A percentile compares a stretch with the other conserved stretches of the same genome.
Conservation (phyloP, 2,797 vertebrate genomes). For the Sebastes goodei region DNA sequence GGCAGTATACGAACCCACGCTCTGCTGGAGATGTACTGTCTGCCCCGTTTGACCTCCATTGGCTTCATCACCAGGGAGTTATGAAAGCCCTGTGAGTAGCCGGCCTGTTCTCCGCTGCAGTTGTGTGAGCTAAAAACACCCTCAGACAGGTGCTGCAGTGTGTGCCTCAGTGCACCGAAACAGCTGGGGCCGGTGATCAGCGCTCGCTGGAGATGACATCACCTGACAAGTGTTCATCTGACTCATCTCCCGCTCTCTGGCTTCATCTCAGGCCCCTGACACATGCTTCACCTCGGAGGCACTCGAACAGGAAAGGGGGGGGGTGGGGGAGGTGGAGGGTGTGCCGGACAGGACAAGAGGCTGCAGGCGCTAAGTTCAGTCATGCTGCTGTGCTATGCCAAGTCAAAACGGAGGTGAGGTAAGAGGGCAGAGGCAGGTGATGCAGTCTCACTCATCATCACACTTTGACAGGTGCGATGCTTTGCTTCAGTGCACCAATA, state of each 20-base stretch:
- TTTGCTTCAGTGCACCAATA: conserved; percentile 49
- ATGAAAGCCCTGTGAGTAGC: conserved; percentile 58
- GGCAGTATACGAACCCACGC: conserved; percentile 15
- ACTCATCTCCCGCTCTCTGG: conserved; percentile 71
- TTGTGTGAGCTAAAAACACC: conserved; percentile 60
- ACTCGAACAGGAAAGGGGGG: conserved; percentile 9
- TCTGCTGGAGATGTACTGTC: conserved; percentile 38
- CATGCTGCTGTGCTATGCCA: conserved; percentile 26
- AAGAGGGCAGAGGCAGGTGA: conserved; percentile 54
- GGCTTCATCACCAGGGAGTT: conserved; percentile 59
- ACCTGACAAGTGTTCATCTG: conserved; percentile 81
- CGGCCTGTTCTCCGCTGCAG: conserved; percentile 43
- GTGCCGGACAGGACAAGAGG: conserved; percentile 23
- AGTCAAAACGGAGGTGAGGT: conserved; percentile 49
- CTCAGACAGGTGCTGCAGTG: conserved; percentile 74
- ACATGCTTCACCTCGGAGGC: conserved; percentile 64
- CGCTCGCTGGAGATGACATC: conserved; percentile 80
- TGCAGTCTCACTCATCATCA: conserved; percentile 53
- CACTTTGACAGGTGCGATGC: conserved; percentile 50
- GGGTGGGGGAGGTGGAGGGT: not conserved
- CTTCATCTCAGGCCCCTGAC: conserved; percentile 57
- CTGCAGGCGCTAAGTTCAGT: conserved; percentile 33
- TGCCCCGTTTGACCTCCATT: conserved; percentile 63
- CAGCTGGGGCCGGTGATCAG: conserved; percentile 78
- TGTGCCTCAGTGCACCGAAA: conserved; percentile 66